Evolutionary conservation across 2,113 vertebrate genomes (phyloP).

Genomic region (Hoplias malabaricus): DNA sequence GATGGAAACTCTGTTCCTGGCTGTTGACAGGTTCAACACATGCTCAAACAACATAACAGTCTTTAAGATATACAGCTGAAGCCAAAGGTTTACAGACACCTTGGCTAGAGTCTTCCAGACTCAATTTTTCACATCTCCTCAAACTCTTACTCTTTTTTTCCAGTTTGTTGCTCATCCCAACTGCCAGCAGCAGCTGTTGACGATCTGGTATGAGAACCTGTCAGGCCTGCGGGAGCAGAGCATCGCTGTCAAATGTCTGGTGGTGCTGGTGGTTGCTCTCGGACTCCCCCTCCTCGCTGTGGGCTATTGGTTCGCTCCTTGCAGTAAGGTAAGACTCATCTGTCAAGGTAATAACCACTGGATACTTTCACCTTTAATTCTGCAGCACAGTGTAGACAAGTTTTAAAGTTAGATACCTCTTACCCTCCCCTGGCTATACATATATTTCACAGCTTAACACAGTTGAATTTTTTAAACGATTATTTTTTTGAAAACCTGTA

Average conservation of each 20-base stretch:
- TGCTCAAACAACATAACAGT: too few relatives aligned
- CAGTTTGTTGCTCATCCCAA: conserved; percentile 92
- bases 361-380: not conserved
- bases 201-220: conserved; percentile 91
- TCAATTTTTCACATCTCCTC: not conserved
- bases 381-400: too few relatives aligned
- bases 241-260: conserved; percentile 85
- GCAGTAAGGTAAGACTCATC: conserved; percentile 79
- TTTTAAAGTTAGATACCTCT: too few relatives aligned
- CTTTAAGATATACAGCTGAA: too few relatives aligned
- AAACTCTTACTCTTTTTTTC: conserved; percentile 9
- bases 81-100: too few relatives aligned
- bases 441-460: too few relatives aligned
- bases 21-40: not conserved
- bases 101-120: too few relatives aligned
- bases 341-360: not conserved
- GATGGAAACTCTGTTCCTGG: not conserved
- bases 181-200: conserved; percentile 88
- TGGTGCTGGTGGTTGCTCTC: conserved; percentile 84
- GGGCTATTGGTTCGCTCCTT: conserved; percentile 88
- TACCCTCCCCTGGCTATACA: too few relatives aligned
- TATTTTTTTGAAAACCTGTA: too few relatives aligned
- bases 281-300: conserved; percentile 85
- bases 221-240: conserved; percentile 84
- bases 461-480: too few relatives aligned